Evolutionary conservation across 2,888 invertebrate species (phyloP).

Genomic region (Bimastos eiseni): DNA sequence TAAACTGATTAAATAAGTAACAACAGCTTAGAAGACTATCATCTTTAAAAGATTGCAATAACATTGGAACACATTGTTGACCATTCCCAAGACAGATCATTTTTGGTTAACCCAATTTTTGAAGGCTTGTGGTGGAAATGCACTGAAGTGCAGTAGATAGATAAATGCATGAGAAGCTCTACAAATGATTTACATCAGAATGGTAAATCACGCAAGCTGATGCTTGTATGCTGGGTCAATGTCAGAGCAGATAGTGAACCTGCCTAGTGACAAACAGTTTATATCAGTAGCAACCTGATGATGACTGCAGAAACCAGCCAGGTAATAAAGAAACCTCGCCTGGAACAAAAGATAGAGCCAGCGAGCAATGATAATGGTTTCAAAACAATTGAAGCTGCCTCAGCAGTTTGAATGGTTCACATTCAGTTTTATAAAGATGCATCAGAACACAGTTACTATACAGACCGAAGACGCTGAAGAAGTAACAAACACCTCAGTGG

Average conservation of each 20-base stretch:
- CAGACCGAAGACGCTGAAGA: not conserved
- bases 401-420: not conserved
- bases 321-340: no score
- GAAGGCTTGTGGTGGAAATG: not conserved
- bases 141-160: not conserved
- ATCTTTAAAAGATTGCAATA: not conserved
- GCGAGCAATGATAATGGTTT: not conserved
- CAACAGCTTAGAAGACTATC: not conserved
- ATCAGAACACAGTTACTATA: not conserved
- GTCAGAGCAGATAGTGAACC: not conserved
- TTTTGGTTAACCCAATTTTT: not conserved
- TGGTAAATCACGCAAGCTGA: not conserved
- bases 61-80: not conserved
- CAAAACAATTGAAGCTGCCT: not conserved
- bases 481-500: no score
- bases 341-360: not conserved
- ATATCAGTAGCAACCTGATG: not conserved
- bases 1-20: no score
- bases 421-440: not conserved
- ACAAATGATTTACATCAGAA: conserved; percentile 3
- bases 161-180: not conserved
- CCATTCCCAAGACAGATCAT: not conserved
- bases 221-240: not conserved
- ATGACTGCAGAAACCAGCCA: not conserved
- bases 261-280: not conserved